phyloP scores from a whole-genome alignment of 1,140 invertebrate genomes.

The Euwallacea similis region DNA sequence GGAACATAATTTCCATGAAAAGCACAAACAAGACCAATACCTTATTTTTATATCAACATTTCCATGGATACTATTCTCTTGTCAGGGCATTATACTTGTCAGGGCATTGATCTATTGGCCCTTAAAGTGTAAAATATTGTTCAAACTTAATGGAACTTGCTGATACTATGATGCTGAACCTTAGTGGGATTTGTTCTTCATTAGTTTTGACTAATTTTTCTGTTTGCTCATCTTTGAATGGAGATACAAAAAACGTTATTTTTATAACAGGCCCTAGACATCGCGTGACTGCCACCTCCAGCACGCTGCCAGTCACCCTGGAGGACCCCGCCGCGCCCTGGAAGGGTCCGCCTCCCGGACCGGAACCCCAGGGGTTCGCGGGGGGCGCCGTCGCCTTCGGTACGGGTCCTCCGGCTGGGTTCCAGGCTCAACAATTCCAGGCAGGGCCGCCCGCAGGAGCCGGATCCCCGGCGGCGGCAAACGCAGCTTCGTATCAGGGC shows the following conservation, averaged over 20 bases:
- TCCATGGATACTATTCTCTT: no score
- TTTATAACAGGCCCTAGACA: conserved; percentile 64
- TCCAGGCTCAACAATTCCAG: conserved; percentile 62
- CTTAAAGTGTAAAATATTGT: no score
- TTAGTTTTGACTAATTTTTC: no score
- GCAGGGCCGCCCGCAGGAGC: conserved; percentile 65
- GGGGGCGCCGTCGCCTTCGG: conserved; percentile 58
- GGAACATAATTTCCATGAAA: no score
- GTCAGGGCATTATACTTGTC: no score
- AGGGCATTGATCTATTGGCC: no score
- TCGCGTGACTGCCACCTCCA: conserved; percentile 61
- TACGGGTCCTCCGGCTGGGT: conserved; percentile 61
- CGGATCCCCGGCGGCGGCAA: conserved; percentile 64
- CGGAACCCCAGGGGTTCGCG: conserved; percentile 63
- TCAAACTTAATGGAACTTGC: no score
- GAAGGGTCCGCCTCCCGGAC: conserved; percentile 68
- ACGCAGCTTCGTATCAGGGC: conserved; percentile 62
- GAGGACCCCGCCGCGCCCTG: conserved; percentile 68
- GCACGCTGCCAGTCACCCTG: conserved; percentile 69
- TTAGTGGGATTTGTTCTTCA: no score
- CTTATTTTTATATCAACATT: no score
- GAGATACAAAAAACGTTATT: conserved; percentile 43
- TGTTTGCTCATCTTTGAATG: no score
- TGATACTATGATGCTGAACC: neutral
- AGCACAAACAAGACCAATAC: no score